phyloP scores from a whole-genome alignment of 2,888 invertebrate species.

The Ctenicera cuprea region DNA sequence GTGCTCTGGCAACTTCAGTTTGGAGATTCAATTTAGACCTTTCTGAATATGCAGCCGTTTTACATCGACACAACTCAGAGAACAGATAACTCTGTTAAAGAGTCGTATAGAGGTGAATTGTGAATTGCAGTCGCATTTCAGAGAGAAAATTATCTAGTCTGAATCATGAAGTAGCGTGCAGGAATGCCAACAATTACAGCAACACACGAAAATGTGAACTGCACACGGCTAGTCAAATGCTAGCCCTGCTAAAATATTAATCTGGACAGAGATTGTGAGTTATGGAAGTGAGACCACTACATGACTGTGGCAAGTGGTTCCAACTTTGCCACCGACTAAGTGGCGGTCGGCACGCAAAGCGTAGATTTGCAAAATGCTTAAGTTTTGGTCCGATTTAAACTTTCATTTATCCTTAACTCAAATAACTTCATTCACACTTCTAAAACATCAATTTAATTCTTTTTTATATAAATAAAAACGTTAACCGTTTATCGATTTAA shows the following conservation, averaged over 20 bases:
- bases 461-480: too few relatives aligned
- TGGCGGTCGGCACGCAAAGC: constrained; percentile 57
- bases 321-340: constrained; percentile 58
- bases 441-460: too few relatives aligned
- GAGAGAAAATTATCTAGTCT: constrained; percentile 38
- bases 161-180: constrained; percentile 50
- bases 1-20: constrained; percentile 32
- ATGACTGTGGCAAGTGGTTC: constrained; percentile 66
- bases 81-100: constrained; percentile 45
- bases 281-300: constrained; percentile 66
- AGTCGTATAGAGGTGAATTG: constrained; percentile 37
- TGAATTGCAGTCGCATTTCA: constrained; percentile 43
- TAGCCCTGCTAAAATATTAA: constrained; percentile 65
- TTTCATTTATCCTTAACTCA: neutral
- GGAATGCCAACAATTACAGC: constrained; percentile 46
- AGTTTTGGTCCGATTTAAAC: constrained; percentile 15
- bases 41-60: constrained; percentile 53
- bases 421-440: neutral
- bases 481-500: too few relatives aligned
- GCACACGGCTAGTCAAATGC: constrained; percentile 50
- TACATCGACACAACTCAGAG: constrained; percentile 33
- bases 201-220: constrained; percentile 46
- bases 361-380: constrained; percentile 47
- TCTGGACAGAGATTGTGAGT: constrained; percentile 69
- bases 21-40: constrained; percentile 48